Conservation (phyloP, 1,140 invertebrate genomes). For the Drosophila ambigua region DNA sequence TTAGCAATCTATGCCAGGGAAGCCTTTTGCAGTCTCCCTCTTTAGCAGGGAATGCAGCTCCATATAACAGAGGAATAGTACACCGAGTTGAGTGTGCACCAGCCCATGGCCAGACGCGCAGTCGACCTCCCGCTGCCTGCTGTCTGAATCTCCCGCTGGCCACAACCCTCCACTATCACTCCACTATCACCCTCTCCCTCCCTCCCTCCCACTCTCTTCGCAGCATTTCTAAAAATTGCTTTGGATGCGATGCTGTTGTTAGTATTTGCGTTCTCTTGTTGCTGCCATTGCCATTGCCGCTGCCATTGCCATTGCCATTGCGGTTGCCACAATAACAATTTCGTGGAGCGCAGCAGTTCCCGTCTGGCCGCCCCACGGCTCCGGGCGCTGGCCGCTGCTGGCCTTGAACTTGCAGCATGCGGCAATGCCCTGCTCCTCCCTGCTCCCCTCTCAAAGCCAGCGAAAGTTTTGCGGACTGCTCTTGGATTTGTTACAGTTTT, state of each 20-base stretch:
- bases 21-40: too few species aligned
- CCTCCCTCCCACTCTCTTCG: neutral
- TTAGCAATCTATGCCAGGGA: too few species aligned
- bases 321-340: slow-evolving; percentile 36
- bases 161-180: too few species aligned
- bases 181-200: neutral
- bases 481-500: slow-evolving; percentile 5
- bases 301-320: slow-evolving; percentile 3
- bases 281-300: slow-evolving; percentile 3
- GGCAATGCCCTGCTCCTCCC: neutral
- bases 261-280: slow-evolving; percentile 2
- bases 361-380: slow-evolving; percentile 32
- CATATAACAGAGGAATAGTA: too few species aligned
- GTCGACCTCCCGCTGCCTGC: too few species aligned
- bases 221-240: slow-evolving; percentile 1
- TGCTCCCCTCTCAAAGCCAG: neutral
- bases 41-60: too few species aligned
- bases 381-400: neutral
- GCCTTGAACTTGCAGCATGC: slow-evolving; percentile 59
- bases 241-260: neutral
- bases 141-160: neutral
- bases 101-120: too few species aligned
- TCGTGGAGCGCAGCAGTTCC: slow-evolving; percentile 1
- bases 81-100: too few species aligned
- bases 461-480: slow-evolving; percentile 22